Evolutionary conservation across 2,797 vertebrate genomes (phyloP).

Genomic region (Cossypha caffra): DNA sequence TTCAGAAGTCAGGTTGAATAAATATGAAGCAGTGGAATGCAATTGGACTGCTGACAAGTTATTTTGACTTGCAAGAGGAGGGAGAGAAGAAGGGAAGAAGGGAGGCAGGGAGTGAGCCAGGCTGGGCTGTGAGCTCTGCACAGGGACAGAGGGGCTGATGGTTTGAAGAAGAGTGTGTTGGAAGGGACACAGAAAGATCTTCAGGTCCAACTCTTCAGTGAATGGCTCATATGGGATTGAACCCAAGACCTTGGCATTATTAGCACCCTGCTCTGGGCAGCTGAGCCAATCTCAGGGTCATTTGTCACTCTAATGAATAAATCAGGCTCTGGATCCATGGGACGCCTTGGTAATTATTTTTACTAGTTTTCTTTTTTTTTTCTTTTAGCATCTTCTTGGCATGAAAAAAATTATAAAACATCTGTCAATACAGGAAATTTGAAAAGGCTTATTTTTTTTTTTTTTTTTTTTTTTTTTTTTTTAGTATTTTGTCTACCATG

Average conservation of each 20-base stretch:
- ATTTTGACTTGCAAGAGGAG: background rate
- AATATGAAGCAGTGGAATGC: background rate
- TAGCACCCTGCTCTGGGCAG: background rate
- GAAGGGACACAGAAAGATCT: background rate
- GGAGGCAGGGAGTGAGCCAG: background rate
- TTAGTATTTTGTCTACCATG: background rate
- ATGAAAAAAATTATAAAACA: background rate
- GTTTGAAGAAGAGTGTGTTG: fast-evolving
- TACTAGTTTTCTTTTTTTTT: background rate
- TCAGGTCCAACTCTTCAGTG: background rate
- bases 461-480: background rate
- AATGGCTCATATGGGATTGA: background rate
- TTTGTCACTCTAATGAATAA: background rate
- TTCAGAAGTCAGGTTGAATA: conserved; percentile 28
- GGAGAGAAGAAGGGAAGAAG: background rate
- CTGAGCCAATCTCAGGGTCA: background rate
- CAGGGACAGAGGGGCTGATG: background rate
- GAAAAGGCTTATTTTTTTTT: background rate
- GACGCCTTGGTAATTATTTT: background rate
- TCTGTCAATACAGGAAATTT: background rate
- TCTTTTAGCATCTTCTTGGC: background rate
- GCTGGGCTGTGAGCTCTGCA: background rate
- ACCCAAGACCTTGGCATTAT: background rate
- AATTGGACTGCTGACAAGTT: background rate
- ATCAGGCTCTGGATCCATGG: background rate